phyloP scores from a whole-genome alignment of 2,797 vertebrate genomes.

The Streptopelia turtur region DNA sequence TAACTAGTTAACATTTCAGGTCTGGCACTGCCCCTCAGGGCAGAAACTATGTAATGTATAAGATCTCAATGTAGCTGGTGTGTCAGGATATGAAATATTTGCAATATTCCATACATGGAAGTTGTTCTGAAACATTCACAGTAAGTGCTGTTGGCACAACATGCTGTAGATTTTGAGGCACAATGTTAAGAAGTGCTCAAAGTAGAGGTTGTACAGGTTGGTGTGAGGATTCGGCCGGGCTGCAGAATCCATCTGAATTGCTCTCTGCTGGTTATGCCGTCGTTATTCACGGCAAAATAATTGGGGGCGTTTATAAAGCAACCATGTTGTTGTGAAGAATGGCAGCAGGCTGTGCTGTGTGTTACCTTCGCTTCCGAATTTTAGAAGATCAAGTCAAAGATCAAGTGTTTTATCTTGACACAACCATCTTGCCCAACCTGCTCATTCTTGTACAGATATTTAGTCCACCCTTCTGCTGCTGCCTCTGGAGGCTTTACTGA shows the following conservation, averaged over 20 bases:
- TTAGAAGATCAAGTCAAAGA: background rate
- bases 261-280: background rate
- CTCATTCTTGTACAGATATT: background rate
- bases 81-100: fast-evolving
- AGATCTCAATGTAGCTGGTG: background rate
- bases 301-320: background rate
- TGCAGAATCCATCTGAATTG: fast-evolving
- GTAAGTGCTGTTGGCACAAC: background rate
- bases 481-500: background rate
- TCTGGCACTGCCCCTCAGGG: background rate
- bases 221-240: fast-evolving
- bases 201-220: background rate
- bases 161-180: background rate
- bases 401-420: background rate
- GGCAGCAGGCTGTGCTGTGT: background rate
- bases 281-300: background rate
- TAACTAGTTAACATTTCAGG: fast-evolving
- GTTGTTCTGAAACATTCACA: background rate
- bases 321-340: background rate
- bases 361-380: background rate
- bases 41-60: background rate
- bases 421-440: background rate
- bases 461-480: background rate
- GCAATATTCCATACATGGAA: fast-evolving
- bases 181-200: background rate